Conservation (phyloP, 2,888 invertebrate genomes). For the Zygogramma bicolorata region DNA sequence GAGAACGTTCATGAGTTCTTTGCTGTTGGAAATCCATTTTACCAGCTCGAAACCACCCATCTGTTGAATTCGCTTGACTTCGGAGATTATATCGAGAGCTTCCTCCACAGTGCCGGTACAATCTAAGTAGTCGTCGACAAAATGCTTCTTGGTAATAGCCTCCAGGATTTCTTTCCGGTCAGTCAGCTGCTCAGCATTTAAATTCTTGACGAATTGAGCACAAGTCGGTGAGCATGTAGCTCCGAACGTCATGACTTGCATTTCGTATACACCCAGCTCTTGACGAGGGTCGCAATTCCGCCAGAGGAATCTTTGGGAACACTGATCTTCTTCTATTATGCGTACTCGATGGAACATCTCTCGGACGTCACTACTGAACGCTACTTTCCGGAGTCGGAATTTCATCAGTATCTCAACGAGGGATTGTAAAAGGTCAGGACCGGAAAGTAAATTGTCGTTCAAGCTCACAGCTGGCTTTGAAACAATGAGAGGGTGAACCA, state of each 20-base stretch:
- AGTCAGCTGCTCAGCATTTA: not conserved
- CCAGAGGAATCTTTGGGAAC: not conserved
- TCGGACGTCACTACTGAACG: not conserved
- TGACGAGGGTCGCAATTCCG: not conserved
- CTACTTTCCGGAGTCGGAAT: not conserved
- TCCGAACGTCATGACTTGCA: not conserved
- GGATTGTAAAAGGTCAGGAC: conserved; percentile 25
- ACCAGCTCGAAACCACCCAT: conserved; percentile 26
- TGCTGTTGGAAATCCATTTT: conserved; percentile 50
- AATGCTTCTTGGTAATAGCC: not conserved
- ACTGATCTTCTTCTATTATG: no score
- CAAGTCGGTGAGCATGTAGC: not conserved
- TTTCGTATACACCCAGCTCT: not conserved
- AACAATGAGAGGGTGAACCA: no score
- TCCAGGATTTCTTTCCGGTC: not conserved
- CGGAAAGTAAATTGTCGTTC: conserved; percentile 26
- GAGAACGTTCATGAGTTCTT: not conserved
- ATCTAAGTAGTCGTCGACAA: not conserved
- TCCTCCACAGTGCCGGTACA: not conserved
- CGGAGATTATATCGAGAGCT: not conserved
- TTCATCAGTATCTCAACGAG: conserved; percentile 15
- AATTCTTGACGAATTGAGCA: not conserved
- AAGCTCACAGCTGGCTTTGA: conserved; percentile 11
- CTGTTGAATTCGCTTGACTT: conserved; percentile 12
- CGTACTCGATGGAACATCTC: not conserved